phyloP scores from a whole-genome alignment of 2,888 invertebrate species.

The Hemithea aestivaria region DNA sequence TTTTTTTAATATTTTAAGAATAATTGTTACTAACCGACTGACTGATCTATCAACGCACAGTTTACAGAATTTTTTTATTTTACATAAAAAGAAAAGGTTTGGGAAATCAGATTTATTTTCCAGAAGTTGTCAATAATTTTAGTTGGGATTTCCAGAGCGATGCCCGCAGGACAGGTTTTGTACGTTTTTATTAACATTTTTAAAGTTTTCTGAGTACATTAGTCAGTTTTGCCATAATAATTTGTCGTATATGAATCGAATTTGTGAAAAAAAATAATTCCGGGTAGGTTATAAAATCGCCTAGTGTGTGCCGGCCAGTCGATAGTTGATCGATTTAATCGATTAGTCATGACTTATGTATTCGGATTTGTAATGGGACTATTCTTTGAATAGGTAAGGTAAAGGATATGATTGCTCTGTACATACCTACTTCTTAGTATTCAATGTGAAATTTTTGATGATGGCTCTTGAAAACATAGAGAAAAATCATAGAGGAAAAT shows the following conservation, averaged over 20 bases:
- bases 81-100: no score
- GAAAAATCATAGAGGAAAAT: no score
- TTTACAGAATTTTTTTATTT: no score
- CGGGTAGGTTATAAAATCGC: slow-evolving; percentile 19
- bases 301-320: slow-evolving; percentile 30
- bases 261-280: slow-evolving; percentile 10
- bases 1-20: no score
- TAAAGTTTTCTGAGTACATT: slow-evolving; percentile 21
- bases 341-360: slow-evolving; percentile 20
- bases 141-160: no score
- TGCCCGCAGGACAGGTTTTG: no score
- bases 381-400: slow-evolving; percentile 30
- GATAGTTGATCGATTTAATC: slow-evolving; percentile 26
- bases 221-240: slow-evolving; percentile 26
- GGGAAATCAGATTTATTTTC: no score
- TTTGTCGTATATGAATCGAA: slow-evolving; percentile 18
- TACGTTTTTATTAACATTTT: slow-evolving; percentile 19
- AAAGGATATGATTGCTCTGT: slow-evolving; percentile 27
- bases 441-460: slow-evolving; percentile 27
- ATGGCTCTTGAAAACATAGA: slow-evolving; percentile 15
- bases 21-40: no score
- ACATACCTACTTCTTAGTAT: slow-evolving; percentile 28
- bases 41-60: no score
- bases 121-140: no score
- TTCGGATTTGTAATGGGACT: slow-evolving; percentile 29